phyloP scores from a whole-genome alignment of 1,140 invertebrate genomes.

The Meloidogyne floridensis region DNA sequence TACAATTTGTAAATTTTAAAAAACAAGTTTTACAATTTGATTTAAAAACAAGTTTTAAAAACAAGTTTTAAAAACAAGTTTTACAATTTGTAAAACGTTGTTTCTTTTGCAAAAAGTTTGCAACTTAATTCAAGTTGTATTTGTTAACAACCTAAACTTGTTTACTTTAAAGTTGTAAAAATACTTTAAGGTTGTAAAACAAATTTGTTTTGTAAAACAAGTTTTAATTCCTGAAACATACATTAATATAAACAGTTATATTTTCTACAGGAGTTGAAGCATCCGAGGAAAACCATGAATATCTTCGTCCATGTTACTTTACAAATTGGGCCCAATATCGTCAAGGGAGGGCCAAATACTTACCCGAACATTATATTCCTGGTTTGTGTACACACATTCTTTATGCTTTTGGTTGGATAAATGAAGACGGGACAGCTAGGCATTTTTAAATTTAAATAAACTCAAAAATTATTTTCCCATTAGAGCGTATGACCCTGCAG shows the following conservation, averaged over 20 bases:
- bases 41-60: too few species aligned
- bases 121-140: background rate
- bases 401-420: slow-evolving; percentile 93
- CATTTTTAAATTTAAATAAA: slow-evolving; percentile 22
- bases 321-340: slow-evolving; percentile 97
- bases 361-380: slow-evolving; percentile 88
- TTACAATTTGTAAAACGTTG: background rate
- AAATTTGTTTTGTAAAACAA: background rate
- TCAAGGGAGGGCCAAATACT: slow-evolving; percentile 85
- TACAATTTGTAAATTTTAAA: too few species aligned
- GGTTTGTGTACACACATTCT: slow-evolving; percentile 92
- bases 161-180: too few species aligned
- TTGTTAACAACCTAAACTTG: background rate
- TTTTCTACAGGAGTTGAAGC: background rate
- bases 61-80: too few species aligned
- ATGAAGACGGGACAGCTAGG: slow-evolving; percentile 82
- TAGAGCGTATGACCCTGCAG: slow-evolving; percentile 61
- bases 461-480: slow-evolving; percentile 25
- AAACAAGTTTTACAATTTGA: too few species aligned
- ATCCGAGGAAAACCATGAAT: background rate
- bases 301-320: slow-evolving; percentile 77
- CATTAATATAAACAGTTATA: too few species aligned
- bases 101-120: background rate
- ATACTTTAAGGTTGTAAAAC: background rate
- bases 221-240: too few species aligned